Percentiles rank a stretch among this genome's conserved stretches.
Evolutionary conservation across 2,113 vertebrate species (phyloP).

Genomic region (zebrafish (Danio rerio)): GRCz12tu NC_133181.1:52955501-52956000

Average conservation of each 20-base stretch:
- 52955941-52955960: too few relatives aligned
- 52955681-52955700: constrained; percentile 26
- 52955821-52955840: not conserved
- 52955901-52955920: not conserved
- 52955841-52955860: not conserved
- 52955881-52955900: not conserved
- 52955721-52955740: constrained; percentile 18
- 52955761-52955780: constrained; percentile 27
- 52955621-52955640: constrained; percentile 21
- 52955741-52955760: constrained; percentile 20
- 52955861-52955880: not conserved
- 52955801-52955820: constrained; percentile 29
- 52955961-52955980: too few relatives aligned
- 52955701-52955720: constrained; percentile 18
- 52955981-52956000: too few relatives aligned
- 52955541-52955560: constrained; percentile 11
- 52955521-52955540: constrained; percentile 25
- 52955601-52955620: constrained; percentile 41
- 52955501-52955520: constrained; percentile 13
- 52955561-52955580: constrained; percentile 19
- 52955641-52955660: constrained; percentile 35
- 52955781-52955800: constrained; percentile 20
- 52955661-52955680: constrained; percentile 27
- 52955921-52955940: too few relatives aligned
- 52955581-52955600: constrained; percentile 43